Conservation (phyloP, 2,888 invertebrate genomes). For the Scaptomyza tumidula region DNA sequence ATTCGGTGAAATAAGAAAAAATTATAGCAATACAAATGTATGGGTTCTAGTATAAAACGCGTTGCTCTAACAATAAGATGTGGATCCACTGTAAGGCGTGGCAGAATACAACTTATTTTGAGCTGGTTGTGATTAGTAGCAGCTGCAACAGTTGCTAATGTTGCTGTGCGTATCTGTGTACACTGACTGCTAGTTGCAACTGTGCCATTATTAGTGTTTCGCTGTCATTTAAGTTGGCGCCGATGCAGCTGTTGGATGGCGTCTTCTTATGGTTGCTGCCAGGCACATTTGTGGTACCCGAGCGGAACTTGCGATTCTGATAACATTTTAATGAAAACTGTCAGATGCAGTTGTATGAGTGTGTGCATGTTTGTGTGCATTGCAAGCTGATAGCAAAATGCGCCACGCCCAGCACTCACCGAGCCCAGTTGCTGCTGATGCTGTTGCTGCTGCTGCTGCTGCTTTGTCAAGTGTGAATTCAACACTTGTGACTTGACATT, state of each 20-base stretch:
- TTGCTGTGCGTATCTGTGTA: constrained; percentile 11
- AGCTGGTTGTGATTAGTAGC: constrained; percentile 59
- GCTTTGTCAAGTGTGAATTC: constrained; percentile 79
- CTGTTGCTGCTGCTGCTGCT: constrained; percentile 53
- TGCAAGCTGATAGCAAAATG: constrained; percentile 43
- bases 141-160: constrained; percentile 37
- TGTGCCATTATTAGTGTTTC: constrained; percentile 60
- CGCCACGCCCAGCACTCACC: constrained; percentile 38
- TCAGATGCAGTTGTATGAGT: constrained; percentile 67
- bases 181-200: constrained; percentile 34
- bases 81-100: background rate
- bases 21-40: too few relatives aligned
- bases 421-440: constrained; percentile 31
- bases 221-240: constrained; percentile 58
- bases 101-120: constrained; percentile 30
- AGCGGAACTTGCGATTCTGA: constrained; percentile 74
- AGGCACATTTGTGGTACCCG: constrained; percentile 64
- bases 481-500: constrained; percentile 79
- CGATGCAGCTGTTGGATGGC: constrained; percentile 5
- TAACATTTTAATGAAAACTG: constrained; percentile 82
- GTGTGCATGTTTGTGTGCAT: constrained; percentile 22
- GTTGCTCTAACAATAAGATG: too few relatives aligned
- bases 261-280: constrained; percentile 33
- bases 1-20: too few relatives aligned
- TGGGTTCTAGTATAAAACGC: too few relatives aligned